Conservation (phyloP, 2,888 invertebrate species). For the Eudasyphora cyanicolor region DNA sequence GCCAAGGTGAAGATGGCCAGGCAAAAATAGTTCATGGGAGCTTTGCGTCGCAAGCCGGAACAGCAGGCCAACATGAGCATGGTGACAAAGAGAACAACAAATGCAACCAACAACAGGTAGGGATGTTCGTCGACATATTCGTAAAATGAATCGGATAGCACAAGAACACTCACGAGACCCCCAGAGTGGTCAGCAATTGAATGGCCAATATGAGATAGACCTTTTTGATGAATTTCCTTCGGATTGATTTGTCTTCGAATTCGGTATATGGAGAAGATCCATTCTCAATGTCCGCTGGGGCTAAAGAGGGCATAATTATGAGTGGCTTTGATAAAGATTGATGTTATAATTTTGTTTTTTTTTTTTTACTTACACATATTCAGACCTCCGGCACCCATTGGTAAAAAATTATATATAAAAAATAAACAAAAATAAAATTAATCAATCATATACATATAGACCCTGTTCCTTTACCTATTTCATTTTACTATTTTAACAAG, state of each 20-base stretch:
- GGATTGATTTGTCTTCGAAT: slow-evolving; percentile 54
- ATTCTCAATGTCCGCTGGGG: not conserved
- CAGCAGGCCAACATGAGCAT: slow-evolving; percentile 82
- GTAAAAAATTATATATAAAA: too few relatives aligned
- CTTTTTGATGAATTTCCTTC: slow-evolving; percentile 60
- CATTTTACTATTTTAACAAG: too few relatives aligned
- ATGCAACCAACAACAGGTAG: slow-evolving; percentile 84
- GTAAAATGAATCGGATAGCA: slow-evolving; percentile 83
- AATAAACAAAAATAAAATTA: too few relatives aligned
- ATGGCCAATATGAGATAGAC: slow-evolving; percentile 70
- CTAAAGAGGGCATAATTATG: not conserved
- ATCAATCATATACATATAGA: too few relatives aligned
- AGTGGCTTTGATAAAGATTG: too few relatives aligned
- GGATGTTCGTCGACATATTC: slow-evolving; percentile 82
- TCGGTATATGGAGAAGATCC: not conserved
- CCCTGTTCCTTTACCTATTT: too few relatives aligned
- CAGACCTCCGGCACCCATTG: not conserved
- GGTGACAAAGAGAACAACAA: slow-evolving; percentile 84
- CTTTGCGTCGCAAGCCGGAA: slow-evolving; percentile 81
- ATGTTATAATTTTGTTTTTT: not conserved
- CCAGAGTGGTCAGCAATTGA: slow-evolving; percentile 88
- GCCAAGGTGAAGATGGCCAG: slow-evolving; percentile 89
- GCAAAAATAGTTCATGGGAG: slow-evolving; percentile 92
- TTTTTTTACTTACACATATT: not conserved
- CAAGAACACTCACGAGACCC: slow-evolving; percentile 86